A percentile compares a stretch with the other conserved stretches of the same genome.
phyloP scores from a whole-genome alignment of 37 sponge, comb jelly and placozoan species.

The Amphimedon queenslandica region DNA sequence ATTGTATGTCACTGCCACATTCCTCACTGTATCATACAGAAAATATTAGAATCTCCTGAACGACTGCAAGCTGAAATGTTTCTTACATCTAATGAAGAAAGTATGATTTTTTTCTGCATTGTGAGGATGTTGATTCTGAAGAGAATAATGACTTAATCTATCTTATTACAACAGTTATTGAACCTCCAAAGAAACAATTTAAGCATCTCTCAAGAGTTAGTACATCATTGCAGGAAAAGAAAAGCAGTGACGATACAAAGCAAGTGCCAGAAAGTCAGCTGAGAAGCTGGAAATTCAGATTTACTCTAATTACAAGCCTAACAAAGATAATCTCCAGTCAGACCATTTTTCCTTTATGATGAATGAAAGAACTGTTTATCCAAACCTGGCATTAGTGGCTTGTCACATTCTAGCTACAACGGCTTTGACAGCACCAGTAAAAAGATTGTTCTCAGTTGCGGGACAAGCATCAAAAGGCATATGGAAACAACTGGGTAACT shows the following conservation, averaged over 20 bases:
- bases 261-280: neutral
- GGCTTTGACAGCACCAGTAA: constrained; percentile 15
- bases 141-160: neutral
- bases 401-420: constrained; percentile 10
- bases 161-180: neutral
- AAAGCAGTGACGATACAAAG: neutral
- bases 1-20: neutral
- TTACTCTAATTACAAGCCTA: neutral
- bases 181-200: constrained; percentile 9
- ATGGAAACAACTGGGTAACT: neutral
- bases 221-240: neutral
- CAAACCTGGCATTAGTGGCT: constrained; percentile 2
- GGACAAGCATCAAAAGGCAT: constrained; percentile 12
- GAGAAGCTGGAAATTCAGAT: constrained; percentile 5
- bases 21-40: neutral
- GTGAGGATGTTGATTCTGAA: neutral
- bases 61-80: neutral
- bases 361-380: neutral
- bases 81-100: constrained; percentile 1
- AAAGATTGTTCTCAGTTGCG: constrained; percentile 1
- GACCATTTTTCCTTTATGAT: constrained; percentile 11
- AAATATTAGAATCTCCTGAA: neutral
- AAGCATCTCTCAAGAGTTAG: constrained; percentile 8
- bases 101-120: neutral
- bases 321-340: neutral